A percentile compares a stretch with the other conserved stretches of the same genome.
These are phyloP conservation scores for Mixornis gularis DNA, from an alignment of 2,113 vertebrate species.

Conservation along the genomic window DNA sequence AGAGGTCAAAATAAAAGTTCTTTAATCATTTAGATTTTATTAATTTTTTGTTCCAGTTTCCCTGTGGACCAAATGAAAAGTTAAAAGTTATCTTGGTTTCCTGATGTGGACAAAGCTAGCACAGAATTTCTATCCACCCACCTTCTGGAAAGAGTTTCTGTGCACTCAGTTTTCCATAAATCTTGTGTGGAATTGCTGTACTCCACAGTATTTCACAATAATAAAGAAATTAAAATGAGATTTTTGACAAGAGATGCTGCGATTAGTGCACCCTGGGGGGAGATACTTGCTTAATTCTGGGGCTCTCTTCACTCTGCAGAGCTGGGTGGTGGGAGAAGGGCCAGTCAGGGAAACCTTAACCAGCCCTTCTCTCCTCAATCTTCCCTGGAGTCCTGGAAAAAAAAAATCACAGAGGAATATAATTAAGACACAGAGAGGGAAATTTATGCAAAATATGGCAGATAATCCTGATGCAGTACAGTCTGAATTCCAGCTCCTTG, in stretches of 20 bases:
- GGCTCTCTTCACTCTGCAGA: background rate
- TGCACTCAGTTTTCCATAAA: background rate
- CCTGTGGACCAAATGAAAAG: background rate
- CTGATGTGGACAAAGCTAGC: background rate
- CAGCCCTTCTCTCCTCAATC: background rate
- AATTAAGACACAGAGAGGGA: background rate
- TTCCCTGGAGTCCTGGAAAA: background rate
- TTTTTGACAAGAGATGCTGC: background rate
- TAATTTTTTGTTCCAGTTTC: background rate
- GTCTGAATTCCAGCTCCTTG: background rate
- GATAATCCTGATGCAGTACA: background rate
- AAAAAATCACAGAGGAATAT: background rate
- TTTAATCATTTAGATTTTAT: background rate
- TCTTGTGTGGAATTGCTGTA: background rate
- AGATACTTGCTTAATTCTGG: background rate
- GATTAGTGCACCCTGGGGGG: background rate
- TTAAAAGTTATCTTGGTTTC: background rate
- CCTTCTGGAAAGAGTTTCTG: background rate
- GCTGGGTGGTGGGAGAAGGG: background rate
- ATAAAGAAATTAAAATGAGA: background rate
- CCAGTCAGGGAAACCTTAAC: background rate
- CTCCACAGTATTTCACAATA: background rate
- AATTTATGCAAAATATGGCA: background rate
- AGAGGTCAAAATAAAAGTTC: background rate
- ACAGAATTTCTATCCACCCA: accelerated